phyloP scores from a whole-genome alignment of 2,113 vertebrate genomes.

The Reinhardtius hippoglossoides region DNA sequence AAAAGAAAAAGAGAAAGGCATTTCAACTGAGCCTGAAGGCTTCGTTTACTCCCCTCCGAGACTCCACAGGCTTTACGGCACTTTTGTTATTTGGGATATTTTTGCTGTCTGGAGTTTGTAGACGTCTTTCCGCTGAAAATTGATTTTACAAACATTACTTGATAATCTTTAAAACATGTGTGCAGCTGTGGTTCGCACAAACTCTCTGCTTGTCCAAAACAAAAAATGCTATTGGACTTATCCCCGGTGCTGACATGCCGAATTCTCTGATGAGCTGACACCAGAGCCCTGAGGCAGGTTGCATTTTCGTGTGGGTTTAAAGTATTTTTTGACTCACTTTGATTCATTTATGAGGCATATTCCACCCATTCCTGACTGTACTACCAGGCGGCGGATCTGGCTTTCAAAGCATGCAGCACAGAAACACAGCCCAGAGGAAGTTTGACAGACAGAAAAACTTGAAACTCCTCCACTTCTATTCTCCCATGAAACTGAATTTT shows the following conservation, averaged over 20 bases:
- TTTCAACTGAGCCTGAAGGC: slow-evolving; percentile 29
- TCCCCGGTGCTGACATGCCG: not conserved
- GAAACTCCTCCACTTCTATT: not conserved
- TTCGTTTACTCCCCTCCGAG: slow-evolving; percentile 5
- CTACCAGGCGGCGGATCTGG: slow-evolving; percentile 2
- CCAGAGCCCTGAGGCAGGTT: not conserved
- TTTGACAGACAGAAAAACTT: slow-evolving; percentile 10
- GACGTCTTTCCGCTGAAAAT: slow-evolving; percentile 29
- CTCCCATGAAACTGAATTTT: slow-evolving; percentile 1
- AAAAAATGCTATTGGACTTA: slow-evolving; percentile 23
- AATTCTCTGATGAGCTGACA: not conserved
- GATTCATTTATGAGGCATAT: not conserved
- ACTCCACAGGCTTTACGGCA: slow-evolving; percentile 33
- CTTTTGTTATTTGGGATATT: slow-evolving; percentile 31
- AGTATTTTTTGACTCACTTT: slow-evolving; percentile 3
- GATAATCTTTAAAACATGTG: slow-evolving; percentile 66
- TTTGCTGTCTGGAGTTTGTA: slow-evolving; percentile 37
- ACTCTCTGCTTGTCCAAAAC: slow-evolving; percentile 35
- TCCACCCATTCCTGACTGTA: not conserved
- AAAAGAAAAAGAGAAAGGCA: slow-evolving; percentile 12
- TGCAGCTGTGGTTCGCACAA: slow-evolving; percentile 7
- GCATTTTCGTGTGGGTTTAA: slow-evolving; percentile 6
- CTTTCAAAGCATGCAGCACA: slow-evolving; percentile 1
- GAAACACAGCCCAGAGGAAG: not conserved
- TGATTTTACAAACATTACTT: slow-evolving; percentile 59